Percentiles rank a stretch among this genome's conserved stretches.
Conservation (phyloP, 2,888 invertebrate species). For the Geophilus truncorum region DNA sequence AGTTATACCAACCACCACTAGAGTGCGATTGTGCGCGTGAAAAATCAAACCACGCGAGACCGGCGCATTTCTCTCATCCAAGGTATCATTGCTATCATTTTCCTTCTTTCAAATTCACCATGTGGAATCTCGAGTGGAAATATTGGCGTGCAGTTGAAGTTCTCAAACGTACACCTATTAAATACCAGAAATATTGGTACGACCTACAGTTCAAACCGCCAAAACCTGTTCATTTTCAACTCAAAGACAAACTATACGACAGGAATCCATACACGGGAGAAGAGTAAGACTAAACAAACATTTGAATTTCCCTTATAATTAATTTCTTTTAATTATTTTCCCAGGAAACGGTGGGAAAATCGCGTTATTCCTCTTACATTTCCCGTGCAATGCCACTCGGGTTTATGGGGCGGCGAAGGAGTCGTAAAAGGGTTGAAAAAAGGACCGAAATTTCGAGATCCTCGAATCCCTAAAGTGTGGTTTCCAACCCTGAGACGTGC, state of each 20-base stretch:
- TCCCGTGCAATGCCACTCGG: slow-evolving; percentile 72
- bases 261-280: slow-evolving; percentile 67
- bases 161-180: slow-evolving; percentile 58
- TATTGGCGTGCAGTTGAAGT: slow-evolving; percentile 14
- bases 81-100: too few relatives aligned
- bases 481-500: slow-evolving; percentile 71
- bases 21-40: too few relatives aligned
- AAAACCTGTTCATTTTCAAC: slow-evolving; percentile 63
- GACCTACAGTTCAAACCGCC: slow-evolving; percentile 70
- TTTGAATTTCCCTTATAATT: not conserved
- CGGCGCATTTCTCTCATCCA: too few relatives aligned
- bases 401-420: slow-evolving; percentile 96
- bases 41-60: too few relatives aligned
- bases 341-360: slow-evolving; percentile 66
- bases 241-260: slow-evolving; percentile 67
- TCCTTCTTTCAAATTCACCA: not conserved
- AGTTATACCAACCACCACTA: not conserved
- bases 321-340: slow-evolving; percentile 36
- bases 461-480: slow-evolving; percentile 81
- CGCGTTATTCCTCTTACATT: slow-evolving; percentile 67
- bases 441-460: slow-evolving; percentile 52
- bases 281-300: slow-evolving; percentile 52
- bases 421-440: slow-evolving; percentile 81
- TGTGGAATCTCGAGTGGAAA: not conserved
- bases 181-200: slow-evolving; percentile 77